These are phyloP conservation scores for Ceryle rudis DNA, from an alignment of 2,797 vertebrate genomes.

Conservation along the genomic window DNA sequence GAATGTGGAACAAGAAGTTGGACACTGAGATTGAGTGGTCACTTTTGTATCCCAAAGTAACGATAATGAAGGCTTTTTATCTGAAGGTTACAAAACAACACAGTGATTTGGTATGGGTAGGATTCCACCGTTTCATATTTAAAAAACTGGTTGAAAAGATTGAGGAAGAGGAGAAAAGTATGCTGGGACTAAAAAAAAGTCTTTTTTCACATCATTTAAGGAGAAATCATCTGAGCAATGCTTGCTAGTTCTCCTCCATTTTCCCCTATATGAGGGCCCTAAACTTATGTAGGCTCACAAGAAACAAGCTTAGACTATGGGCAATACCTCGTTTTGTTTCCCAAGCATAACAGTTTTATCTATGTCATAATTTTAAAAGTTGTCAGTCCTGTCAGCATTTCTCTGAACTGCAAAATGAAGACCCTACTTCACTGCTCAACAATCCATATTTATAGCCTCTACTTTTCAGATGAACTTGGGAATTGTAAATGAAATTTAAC, in stretches of 20 bases:
- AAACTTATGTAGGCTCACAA: background rate
- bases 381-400: background rate
- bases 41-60: background rate
- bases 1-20: background rate
- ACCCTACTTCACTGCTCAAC: background rate
- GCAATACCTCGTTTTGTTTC: background rate
- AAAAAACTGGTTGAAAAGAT: background rate
- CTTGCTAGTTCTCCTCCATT: background rate
- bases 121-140: background rate
- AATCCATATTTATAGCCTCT: background rate
- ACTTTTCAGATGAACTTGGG: background rate
- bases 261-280: background rate
- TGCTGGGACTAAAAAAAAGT: background rate
- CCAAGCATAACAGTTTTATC: background rate
- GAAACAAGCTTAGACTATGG: background rate
- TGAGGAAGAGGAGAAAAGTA: background rate
- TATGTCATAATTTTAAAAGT: background rate
- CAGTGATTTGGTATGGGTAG: background rate
- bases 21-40: accelerated
- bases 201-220: background rate
- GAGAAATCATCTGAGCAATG: background rate
- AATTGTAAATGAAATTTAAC: background rate
- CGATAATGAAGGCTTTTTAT: background rate
- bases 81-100: background rate
- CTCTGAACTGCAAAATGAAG: background rate